Evolutionary conservation across 2,113 vertebrate genomes (phyloP).

Genomic region (Mesoclemmys tuberculata): DNA sequence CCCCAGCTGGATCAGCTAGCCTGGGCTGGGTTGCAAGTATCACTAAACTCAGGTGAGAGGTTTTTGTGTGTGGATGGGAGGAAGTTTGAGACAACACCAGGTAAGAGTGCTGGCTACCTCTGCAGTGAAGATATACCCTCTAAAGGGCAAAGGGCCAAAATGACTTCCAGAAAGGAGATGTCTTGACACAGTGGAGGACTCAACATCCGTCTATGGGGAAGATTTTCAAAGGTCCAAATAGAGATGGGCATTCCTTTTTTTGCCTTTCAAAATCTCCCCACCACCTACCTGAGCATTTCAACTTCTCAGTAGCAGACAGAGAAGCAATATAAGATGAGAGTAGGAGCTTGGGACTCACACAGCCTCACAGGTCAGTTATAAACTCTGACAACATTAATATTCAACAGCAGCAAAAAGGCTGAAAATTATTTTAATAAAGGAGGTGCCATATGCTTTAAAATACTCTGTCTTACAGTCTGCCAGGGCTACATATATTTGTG

Average conservation of each 20-base stretch:
- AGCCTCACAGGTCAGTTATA: background rate
- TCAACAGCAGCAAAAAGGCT: background rate
- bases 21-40: background rate
- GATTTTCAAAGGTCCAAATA: background rate
- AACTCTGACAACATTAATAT: background rate
- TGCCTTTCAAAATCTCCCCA: background rate
- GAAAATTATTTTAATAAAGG: background rate
- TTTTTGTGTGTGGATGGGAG: accelerated
- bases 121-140: background rate
- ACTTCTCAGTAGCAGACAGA: background rate
- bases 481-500: background rate
- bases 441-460: background rate
- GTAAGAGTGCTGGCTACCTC: background rate
- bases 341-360: background rate
- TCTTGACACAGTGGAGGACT: background rate
- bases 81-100: accelerated
- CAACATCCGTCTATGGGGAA: background rate
- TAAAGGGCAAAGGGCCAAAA: background rate
- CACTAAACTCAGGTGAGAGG: background rate
- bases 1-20: background rate
- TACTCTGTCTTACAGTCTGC: background rate
- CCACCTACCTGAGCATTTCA: background rate
- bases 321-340: background rate
- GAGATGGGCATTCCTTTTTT: background rate
- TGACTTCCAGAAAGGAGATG: background rate